These are phyloP conservation scores for Synanthedon vespiformis DNA, from an alignment of 2,888 invertebrate genomes.

Conservation along the genomic window DNA sequence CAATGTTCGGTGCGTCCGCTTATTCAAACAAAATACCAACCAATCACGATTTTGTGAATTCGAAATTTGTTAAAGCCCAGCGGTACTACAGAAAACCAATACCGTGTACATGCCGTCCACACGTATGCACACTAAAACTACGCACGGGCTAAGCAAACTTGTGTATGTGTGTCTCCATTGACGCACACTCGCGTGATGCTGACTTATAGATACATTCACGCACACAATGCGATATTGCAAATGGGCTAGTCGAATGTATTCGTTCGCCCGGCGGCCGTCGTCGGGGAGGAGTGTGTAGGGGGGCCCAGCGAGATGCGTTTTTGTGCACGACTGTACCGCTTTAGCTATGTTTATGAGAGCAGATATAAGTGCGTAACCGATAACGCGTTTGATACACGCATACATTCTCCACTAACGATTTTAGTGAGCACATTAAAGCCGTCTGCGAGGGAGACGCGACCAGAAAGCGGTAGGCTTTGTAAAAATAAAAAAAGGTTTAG, in stretches of 20 bases:
- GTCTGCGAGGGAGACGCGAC: constrained; percentile 9
- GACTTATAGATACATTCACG: constrained; percentile 36
- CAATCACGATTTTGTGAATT: constrained; percentile 70
- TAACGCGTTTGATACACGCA: constrained; percentile 18
- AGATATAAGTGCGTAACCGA: constrained; percentile 65
- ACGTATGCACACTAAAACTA: constrained; percentile 46
- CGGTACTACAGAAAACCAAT: constrained; percentile 64
- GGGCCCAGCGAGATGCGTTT: constrained; percentile 62
- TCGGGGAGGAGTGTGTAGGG: constrained; percentile 37
- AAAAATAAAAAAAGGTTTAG: constrained; percentile 37
- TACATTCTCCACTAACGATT: constrained; percentile 3
- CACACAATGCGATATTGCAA: constrained; percentile 67
- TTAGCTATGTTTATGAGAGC: constrained; percentile 52
- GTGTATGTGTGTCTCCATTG: constrained; percentile 30
- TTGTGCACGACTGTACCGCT: constrained; percentile 56
- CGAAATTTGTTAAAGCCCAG: constrained; percentile 66
- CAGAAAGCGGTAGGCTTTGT: constrained; percentile 29
- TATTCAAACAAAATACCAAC: constrained; percentile 65
- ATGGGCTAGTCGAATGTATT: constrained; percentile 70
- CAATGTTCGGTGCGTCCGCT: constrained; percentile 33
- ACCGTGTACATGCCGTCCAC: constrained; percentile 37
- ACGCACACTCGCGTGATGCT: constrained; percentile 17
- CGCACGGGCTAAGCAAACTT: constrained; percentile 62
- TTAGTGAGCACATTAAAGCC: constrained; percentile 11
- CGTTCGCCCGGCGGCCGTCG: constrained; percentile 53